These are phyloP conservation scores for Synchiropus splendidus DNA, from an alignment of 2,113 vertebrate genomes.

Conservation along the genomic window DNA sequence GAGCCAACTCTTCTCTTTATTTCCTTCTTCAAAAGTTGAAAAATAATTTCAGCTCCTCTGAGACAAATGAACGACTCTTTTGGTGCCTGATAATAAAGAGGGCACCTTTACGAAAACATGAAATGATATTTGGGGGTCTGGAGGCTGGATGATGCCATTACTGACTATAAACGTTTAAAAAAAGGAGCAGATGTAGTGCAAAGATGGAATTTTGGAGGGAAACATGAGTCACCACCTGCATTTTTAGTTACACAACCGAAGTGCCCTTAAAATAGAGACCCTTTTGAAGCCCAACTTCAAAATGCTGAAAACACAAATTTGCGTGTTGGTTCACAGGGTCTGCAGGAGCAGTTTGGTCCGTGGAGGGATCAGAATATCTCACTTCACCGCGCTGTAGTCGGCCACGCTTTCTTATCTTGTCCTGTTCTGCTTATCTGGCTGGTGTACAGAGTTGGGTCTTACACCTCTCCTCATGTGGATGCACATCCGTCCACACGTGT, in stretches of 20 bases:
- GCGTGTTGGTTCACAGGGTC: too few species aligned
- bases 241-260: too few species aligned
- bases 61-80: too few species aligned
- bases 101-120: too few species aligned
- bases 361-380: conserved; percentile 42
- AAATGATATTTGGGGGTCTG: too few species aligned
- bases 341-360: too few species aligned
- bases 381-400: conserved; percentile 36
- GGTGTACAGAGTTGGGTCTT: conserved; percentile 53
- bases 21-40: too few species aligned
- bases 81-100: too few species aligned
- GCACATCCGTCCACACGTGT: conserved; percentile 58
- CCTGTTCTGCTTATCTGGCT: conserved; percentile 67
- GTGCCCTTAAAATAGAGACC: too few species aligned
- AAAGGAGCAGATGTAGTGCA: conserved; percentile 45
- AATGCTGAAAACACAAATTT: not conserved
- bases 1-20: too few species aligned
- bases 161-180: not conserved
- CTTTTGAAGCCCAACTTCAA: not conserved
- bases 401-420: conserved; percentile 65
- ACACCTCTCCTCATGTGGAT: conserved; percentile 65
- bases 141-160: not conserved
- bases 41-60: too few species aligned
- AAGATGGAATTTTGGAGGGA: conserved; percentile 55
- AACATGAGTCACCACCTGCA: conserved; percentile 20